Evolutionary conservation across 2,888 invertebrate species (phyloP).

Genomic region (Epirrhoe alternata): DNA sequence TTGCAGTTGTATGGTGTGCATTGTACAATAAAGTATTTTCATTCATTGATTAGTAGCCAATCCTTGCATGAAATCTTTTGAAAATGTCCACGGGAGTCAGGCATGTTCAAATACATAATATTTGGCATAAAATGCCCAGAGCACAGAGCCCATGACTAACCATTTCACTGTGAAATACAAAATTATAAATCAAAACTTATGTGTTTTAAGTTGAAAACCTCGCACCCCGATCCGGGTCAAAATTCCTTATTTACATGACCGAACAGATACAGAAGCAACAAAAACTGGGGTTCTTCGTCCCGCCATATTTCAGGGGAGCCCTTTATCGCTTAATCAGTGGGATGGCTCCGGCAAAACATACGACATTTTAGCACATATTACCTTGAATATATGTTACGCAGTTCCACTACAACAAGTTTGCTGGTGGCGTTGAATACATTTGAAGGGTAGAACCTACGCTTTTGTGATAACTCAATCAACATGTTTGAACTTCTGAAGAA

Average conservation of each 20-base stretch:
- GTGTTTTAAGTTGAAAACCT: neutral
- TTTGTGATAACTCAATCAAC: no score
- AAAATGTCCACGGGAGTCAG: no score
- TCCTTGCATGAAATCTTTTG: no score
- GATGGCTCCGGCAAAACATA: constrained; percentile 35
- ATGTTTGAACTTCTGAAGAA: no score
- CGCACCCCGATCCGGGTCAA: neutral
- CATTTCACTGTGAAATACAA: neutral
- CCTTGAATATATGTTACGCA: neutral
- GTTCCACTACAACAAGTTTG: neutral
- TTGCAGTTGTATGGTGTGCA: no score
- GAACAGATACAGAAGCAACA: constrained; percentile 22
- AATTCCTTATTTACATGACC: constrained; percentile 20
- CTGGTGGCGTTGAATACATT: no score
- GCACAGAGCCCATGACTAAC: no score
- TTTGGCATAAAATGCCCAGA: no score
- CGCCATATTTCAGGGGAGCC: constrained; percentile 36
- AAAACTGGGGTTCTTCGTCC: constrained; percentile 25
- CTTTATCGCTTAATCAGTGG: constrained; percentile 41
- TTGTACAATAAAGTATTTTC: no score
- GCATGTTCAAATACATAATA: no score
- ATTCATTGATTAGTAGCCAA: no score
- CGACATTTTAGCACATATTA: constrained; percentile 16
- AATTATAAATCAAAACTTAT: neutral
- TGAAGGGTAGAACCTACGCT: no score